Conservation (phyloP, 1,140 invertebrate species). For the Drosophila melanica region DNA sequence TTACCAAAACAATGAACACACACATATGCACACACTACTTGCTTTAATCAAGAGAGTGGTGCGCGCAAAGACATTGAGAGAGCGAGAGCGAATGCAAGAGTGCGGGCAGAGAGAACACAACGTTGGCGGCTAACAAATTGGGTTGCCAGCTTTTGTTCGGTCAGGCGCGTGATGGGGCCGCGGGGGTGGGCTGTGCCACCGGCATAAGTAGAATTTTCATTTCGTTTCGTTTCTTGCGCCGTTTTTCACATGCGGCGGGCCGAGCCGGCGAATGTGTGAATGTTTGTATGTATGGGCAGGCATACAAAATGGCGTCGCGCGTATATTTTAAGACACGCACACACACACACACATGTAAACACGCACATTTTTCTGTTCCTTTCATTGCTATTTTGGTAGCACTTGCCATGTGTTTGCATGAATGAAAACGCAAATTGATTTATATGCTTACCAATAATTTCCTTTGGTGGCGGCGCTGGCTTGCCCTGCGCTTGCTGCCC, state of each 20-base stretch:
- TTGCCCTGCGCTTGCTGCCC: constrained; percentile 71
- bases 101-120: constrained; percentile 21
- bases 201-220: constrained; percentile 77
- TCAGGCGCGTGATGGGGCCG: constrained; percentile 21
- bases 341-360: constrained; percentile 47
- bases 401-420: constrained; percentile 74
- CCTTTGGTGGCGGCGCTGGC: constrained; percentile 75
- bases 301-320: constrained; percentile 80
- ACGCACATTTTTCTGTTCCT: constrained; percentile 62
- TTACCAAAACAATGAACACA: constrained; percentile 74
- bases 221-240: constrained; percentile 67
- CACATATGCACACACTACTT: constrained; percentile 41
- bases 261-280: constrained; percentile 49
- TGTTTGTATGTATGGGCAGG: constrained; percentile 42
- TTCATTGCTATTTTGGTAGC: constrained; percentile 76
- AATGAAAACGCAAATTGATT: constrained; percentile 66
- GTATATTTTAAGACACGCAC: constrained; percentile 79
- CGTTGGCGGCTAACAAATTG: constrained; percentile 57
- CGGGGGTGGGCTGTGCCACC: constrained; percentile 50
- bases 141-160: constrained; percentile 59
- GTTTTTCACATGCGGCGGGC: constrained; percentile 57
- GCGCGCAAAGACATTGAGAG: constrained; percentile 20
- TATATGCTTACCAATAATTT: constrained; percentile 78
- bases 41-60: constrained; percentile 28
- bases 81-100: background rate